Percentiles rank a stretch among this genome's conserved stretches.
Conservation (phyloP, 2,888 invertebrate genomes). For the Polymixis lichenea region DNA sequence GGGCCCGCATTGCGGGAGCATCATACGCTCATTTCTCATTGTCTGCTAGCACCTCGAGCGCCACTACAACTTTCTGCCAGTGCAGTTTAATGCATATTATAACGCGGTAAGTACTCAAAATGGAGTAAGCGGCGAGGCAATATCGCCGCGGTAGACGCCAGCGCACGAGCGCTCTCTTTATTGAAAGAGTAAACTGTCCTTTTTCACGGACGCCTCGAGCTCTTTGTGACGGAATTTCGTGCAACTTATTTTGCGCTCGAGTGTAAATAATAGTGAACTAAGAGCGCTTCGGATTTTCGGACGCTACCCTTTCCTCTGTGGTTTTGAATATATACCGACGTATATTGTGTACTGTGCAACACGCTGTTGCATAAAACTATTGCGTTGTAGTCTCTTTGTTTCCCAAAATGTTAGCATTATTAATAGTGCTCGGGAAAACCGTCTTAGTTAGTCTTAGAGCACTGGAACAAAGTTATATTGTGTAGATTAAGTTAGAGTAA, state of each 20-base stretch:
- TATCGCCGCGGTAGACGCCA: constrained; percentile 80
- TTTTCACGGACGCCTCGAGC: constrained; percentile 86
- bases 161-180: constrained; percentile 83
- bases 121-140: constrained; percentile 85
- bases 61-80: constrained; percentile 82
- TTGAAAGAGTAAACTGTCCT: constrained; percentile 90
- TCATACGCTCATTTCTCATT: constrained; percentile 89
- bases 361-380: constrained; percentile 74
- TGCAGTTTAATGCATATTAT: constrained; percentile 90
- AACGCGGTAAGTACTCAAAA: constrained; percentile 87
- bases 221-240: constrained; percentile 85
- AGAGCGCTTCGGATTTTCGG: constrained; percentile 81
- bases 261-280: constrained; percentile 85
- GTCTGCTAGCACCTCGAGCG: constrained; percentile 83
- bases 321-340: constrained; percentile 77
- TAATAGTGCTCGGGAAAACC: constrained; percentile 66
- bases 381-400: constrained; percentile 74
- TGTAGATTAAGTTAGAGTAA: constrained; percentile 85
- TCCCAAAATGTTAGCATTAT: constrained; percentile 67
- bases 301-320: constrained; percentile 76
- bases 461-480: constrained; percentile 79
- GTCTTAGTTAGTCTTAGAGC: constrained; percentile 70
- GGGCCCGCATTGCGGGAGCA: constrained; percentile 87
- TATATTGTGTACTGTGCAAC: constrained; percentile 74
- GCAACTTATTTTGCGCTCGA: constrained; percentile 85